These are phyloP conservation scores for Troglohyphantes excavatus DNA, from an alignment of 2,888 invertebrate genomes.

Conservation along the genomic window DNA sequence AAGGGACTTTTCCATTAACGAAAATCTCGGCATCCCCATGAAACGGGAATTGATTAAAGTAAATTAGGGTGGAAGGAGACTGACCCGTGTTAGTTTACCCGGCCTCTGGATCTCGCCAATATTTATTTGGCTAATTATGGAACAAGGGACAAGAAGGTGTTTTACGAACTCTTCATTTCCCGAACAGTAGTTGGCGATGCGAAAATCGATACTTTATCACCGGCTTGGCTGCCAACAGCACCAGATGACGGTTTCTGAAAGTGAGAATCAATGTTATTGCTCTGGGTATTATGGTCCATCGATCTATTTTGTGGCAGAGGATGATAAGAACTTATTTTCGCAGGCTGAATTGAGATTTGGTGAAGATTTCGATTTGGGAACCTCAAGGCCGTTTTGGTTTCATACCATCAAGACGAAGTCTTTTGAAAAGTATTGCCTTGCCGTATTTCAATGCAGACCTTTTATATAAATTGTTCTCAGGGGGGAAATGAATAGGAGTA, in stretches of 20 bases:
- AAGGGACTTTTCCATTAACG: slow-evolving; percentile 22
- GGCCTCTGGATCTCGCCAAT: not conserved
- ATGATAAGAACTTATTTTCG: slow-evolving; percentile 28
- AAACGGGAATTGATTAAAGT: slow-evolving; percentile 24
- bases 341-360: slow-evolving; percentile 25
- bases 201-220: slow-evolving; percentile 35
- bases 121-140: slow-evolving; percentile 41
- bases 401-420: slow-evolving; percentile 1
- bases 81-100: not conserved
- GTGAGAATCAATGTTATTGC: slow-evolving; percentile 56
- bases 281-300: slow-evolving; percentile 17
- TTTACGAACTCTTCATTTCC: slow-evolving; percentile 8
- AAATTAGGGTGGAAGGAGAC: slow-evolving; percentile 23
- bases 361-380: not conserved
- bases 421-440: too few species aligned
- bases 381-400: not conserved
- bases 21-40: slow-evolving; percentile 7
- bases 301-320: slow-evolving; percentile 11
- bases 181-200: slow-evolving; percentile 1
- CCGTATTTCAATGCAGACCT: too few species aligned
- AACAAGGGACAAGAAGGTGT: not conserved
- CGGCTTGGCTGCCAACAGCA: not conserved
- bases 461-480: too few species aligned
- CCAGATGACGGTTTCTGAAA: slow-evolving; percentile 36
- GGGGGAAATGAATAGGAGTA: too few species aligned